Evolutionary conservation across 2,113 vertebrate genomes (phyloP).

Genomic region (Myocastor coypus): DNA sequence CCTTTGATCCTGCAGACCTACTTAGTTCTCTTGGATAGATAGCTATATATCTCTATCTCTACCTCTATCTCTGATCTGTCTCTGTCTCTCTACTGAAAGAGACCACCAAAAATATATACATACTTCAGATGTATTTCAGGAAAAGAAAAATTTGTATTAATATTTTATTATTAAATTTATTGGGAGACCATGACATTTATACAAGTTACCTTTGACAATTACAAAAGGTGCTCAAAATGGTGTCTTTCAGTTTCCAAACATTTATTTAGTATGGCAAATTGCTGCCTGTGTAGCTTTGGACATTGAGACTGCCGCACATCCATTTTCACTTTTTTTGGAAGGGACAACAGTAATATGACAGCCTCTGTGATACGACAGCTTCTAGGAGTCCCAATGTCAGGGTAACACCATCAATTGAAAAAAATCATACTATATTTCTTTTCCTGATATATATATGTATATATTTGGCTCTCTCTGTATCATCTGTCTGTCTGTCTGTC

Average conservation of each 20-base stretch:
- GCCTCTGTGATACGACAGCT: background rate
- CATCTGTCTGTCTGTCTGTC: background rate
- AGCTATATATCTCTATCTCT: background rate
- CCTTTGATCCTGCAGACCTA: background rate
- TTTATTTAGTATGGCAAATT: background rate
- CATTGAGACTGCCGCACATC: background rate
- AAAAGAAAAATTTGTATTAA: background rate
- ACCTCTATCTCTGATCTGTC: background rate
- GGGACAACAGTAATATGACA: background rate
- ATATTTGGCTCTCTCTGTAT: no score
- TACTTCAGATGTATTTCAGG: no score
- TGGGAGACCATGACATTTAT: background rate
- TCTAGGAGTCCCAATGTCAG: background rate
- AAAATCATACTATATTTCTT: background rate
- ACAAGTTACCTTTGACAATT: no score
- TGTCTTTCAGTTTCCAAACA: background rate
- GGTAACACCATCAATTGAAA: background rate
- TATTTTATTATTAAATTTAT: background rate
- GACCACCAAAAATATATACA: background rate
- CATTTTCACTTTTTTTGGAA: background rate
- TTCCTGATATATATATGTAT: background rate
- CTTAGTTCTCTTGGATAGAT: background rate
- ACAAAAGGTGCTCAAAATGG: background rate
- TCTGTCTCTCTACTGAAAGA: background rate
- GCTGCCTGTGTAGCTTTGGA: background rate